Evolutionary conservation across 2,113 vertebrate genomes (phyloP), one percentile per base, ranked within the genome.

Genomic region (Australoheros scitulus): DNA sequence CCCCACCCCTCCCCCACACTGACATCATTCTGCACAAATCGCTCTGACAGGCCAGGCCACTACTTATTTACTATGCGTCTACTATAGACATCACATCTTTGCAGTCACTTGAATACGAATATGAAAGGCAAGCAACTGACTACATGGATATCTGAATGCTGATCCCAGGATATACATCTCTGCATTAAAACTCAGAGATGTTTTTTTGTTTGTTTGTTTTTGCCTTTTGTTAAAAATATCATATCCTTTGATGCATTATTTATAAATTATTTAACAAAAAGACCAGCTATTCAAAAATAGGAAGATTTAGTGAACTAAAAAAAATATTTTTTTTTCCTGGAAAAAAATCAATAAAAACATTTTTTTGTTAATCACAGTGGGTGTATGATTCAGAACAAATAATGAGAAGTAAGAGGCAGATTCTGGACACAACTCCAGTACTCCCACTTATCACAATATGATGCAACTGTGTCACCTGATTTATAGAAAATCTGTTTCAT

Each of bases 1-100:
- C 14, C 2, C 32, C 14, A 2, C 36, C 43, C 61, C 58, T 26
- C 41, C 29, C 34, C 43, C 38, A 82, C 90, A 80, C 93, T 94
- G 93, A 94, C 93, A 94, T 94, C 94, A 94, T 93, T 89, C 94
- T 94, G 93, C 92, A 94, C 93, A 94, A 93, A 94, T 93, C 90
- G 92, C 83, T 77, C 88, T 91, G 92, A 93, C 89, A 93, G 89
- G 79, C 83, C 83, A 59, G 14, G 15, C 83, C 56, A 52, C 87
- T 26, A 84, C 88, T 93, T 90, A 87, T 91, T 91, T 91, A 91
- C 87, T 91, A 90, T 92, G 90, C 91, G 80, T 87, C 80, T 60
- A 77, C 86, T 81, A 88, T 78, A 83, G 87, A 74, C 64, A 63
- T 82, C 86, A 88, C 87, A 78, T 78, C 76, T 83, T 61, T 81